Conservation (phyloP, 2,888 invertebrate genomes). For the Blomia tropicalis region DNA sequence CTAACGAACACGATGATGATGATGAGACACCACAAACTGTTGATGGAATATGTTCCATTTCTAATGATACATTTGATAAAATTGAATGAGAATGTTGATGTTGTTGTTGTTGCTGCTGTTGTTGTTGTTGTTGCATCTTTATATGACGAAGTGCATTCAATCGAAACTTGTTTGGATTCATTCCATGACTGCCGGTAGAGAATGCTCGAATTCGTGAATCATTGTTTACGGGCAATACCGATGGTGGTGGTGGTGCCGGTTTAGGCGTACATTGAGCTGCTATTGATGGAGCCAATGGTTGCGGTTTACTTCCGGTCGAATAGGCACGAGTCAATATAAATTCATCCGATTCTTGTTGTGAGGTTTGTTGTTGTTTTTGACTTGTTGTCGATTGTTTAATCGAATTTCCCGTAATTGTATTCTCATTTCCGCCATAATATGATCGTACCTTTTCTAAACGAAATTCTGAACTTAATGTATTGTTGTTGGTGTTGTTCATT, state of each 20-base stretch:
- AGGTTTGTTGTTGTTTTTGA: background rate
- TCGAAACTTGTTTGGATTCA: slow-evolving; percentile 25
- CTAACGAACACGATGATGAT: background rate
- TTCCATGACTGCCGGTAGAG: slow-evolving; percentile 53
- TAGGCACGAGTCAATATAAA: slow-evolving; percentile 46
- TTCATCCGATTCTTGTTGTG: slow-evolving; percentile 28
- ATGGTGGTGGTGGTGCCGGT: background rate
- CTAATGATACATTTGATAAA: background rate
- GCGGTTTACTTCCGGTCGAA: slow-evolving; percentile 66
- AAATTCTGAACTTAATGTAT: slow-evolving; percentile 56
- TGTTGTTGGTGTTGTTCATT: background rate
- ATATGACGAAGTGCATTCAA: slow-evolving; percentile 27
- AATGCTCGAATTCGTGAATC: slow-evolving; percentile 50
- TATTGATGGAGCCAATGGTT: slow-evolving; percentile 34
- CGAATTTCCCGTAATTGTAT: background rate
- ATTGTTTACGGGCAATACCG: slow-evolving; percentile 5
- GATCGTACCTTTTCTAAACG: slow-evolving; percentile 63
- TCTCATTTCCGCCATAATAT: slow-evolving; percentile 40
- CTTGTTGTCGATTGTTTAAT: background rate
- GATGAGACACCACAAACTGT: background rate
- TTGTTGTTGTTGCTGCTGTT: background rate
- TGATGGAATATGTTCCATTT: background rate
- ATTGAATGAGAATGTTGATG: background rate
- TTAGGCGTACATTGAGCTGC: background rate
- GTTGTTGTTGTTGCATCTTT: slow-evolving; percentile 18